Conservation (phyloP, 2,888 invertebrate genomes). For the Trimorus sp. region DNA sequence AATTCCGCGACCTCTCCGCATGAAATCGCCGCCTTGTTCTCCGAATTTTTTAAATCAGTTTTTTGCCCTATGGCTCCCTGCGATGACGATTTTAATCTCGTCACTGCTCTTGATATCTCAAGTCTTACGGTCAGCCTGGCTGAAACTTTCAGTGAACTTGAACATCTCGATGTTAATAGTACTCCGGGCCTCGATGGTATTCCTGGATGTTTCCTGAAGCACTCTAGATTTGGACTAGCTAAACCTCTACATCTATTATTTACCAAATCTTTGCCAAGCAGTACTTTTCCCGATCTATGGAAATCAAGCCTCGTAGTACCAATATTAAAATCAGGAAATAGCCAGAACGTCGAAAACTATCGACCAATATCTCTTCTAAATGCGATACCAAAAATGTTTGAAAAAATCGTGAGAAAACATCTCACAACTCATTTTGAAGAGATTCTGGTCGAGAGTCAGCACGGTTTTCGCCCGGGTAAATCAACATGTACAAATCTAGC, state of each 20-base stretch:
- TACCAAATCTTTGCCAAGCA: not conserved
- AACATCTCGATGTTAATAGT: not conserved
- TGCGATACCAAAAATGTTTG: not conserved
- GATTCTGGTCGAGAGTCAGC: too few relatives aligned
- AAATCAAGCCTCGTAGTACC: not conserved
- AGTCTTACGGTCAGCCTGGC: not conserved
- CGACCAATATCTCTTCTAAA: slow-evolving; percentile 1
- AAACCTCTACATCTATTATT: not conserved
- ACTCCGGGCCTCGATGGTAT: slow-evolving; percentile 6
- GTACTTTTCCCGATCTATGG: not conserved
- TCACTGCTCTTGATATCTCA: not conserved
- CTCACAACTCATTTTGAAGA: not conserved
- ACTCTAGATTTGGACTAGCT: not conserved
- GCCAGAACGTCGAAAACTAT: not conserved
- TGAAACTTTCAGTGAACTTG: not conserved
- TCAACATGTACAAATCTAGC: too few relatives aligned
- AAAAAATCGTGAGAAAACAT: not conserved
- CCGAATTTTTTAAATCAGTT: not conserved
- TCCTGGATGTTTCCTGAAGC: not conserved
- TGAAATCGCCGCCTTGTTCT: not conserved
- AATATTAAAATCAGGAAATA: not conserved
- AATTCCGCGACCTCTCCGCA: not conserved
- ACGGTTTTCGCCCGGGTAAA: too few relatives aligned
- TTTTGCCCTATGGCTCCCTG: not conserved
- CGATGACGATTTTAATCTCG: not conserved